These are phyloP conservation scores for Actinia tenebrosa DNA, from an alignment of 64 coral and sea anemone genomes.

Conservation along the genomic window DNA sequence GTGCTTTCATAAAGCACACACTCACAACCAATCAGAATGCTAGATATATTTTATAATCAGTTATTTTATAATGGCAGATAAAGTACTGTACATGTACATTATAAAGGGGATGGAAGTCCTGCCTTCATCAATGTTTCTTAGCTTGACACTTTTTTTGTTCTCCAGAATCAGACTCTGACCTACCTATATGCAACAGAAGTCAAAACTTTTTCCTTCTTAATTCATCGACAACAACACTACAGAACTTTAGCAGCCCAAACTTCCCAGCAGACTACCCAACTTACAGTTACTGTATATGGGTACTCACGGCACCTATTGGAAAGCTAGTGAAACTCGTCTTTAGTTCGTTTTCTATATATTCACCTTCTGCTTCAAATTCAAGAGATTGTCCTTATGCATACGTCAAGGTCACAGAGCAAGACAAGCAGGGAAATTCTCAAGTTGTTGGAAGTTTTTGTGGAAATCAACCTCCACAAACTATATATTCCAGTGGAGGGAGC, in stretches of 20 bases:
- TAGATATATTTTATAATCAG: too few species aligned
- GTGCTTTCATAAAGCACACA: too few species aligned
- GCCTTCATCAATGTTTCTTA: too few species aligned
- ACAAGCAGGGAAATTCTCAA: not conserved
- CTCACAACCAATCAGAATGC: too few species aligned
- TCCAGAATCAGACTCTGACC: not conserved
- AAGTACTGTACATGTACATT: too few species aligned
- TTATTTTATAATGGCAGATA: too few species aligned
- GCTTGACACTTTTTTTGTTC: not conserved
- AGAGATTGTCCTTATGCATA: constrained; percentile 29
- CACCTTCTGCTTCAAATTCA: not conserved
- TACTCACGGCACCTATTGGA: constrained; percentile 5
- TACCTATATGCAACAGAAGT: constrained; percentile 32
- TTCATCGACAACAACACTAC: not conserved
- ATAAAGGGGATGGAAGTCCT: not conserved
- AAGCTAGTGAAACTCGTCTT: constrained; percentile 16
- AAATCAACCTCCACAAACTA: constrained; percentile 9
- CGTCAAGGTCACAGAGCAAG: constrained; percentile 18
- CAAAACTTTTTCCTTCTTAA: constrained; percentile 15
- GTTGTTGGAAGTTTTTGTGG: constrained; percentile 31
- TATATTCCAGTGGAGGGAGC: constrained; percentile 30
- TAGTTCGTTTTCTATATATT: constrained; percentile 34
- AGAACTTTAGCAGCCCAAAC: constrained; percentile 34
- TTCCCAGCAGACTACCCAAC: constrained; percentile 11
- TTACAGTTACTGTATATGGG: constrained; percentile 19